Base-by-base conservation (phyloP, 2,888 invertebrate genomes). In the Drosophila acutilabella region DNA sequence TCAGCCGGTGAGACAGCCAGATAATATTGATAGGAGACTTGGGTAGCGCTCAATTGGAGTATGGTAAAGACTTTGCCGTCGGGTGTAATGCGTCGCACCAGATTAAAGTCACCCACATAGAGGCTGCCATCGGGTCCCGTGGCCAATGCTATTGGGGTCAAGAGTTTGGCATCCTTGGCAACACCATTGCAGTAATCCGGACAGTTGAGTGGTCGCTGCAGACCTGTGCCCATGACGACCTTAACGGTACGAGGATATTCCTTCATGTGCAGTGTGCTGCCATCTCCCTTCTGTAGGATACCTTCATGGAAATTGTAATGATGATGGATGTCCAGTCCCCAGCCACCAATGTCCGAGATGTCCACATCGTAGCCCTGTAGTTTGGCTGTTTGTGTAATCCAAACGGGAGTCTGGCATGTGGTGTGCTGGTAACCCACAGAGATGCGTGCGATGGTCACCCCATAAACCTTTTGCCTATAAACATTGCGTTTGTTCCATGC, bases 261-360 rank as follows among this genome's bases (percentile, higher is more conserved):
- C 90, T 97, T 98, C 92, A 99, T 95, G 92, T 99, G 98, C 38
- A 99, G 94, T 45, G 98, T 96, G 2, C 98, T 97, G 59, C 99
- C 99, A 90, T 99, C 98, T 41, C 99, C 99, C 92, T 98, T 98
- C 92, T 99, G 99, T 47, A 99, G 93, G 73, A 99, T 98, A 20
- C 98, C 99, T 93, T 99, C 98, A 90, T 98, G 97, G 94, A 98
- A 98, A 92, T 99, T 99, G 93, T 99, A 99, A 92, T 98, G 98
- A 93, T 99, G 99, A 93, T 99, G 99, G 74, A 99, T 97, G 91
- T 99, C 97, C 59, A 99, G 93, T 54, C 99, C 98, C 99, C 99
- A 99, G 50, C 98, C 98, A 1, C 99, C 99, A 59, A 99, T 97
- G 91, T 98, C 98, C 0, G 99, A 98, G 75, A 98, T 98, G 89